Percentiles rank a stretch among this genome's conserved stretches.
Conservation (phyloP, 2,888 invertebrate genomes). For the Yponomeuta malinellus region DNA sequence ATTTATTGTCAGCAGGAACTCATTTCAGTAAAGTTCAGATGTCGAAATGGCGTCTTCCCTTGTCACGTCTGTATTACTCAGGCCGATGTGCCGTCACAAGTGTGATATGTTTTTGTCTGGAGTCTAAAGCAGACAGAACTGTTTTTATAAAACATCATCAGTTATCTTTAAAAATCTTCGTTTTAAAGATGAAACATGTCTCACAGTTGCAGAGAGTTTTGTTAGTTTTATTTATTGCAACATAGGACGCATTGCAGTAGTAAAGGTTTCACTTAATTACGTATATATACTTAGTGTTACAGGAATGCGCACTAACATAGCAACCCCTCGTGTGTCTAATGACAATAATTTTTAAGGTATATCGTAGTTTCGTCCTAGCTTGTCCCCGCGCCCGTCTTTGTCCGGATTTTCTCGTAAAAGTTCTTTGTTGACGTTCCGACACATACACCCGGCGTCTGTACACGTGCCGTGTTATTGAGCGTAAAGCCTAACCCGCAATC, state of each 20-base stretch:
- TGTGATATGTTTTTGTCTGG: neutral
- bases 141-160: no score
- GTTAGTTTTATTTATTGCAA: neutral
- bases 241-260: neutral
- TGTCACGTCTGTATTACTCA: neutral
- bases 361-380: conserved; percentile 46
- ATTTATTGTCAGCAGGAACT: no score
- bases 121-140: neutral
- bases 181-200: neutral
- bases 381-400: conserved; percentile 41
- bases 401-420: conserved; percentile 27
- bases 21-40: neutral
- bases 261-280: neutral
- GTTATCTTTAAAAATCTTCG: no score
- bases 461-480: no score
- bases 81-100: neutral
- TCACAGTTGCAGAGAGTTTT: neutral
- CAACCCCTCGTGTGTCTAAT: conserved; percentile 45
- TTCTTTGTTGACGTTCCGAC: neutral
- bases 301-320: conserved; percentile 63
- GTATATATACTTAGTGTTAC: conserved; percentile 20
- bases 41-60: neutral
- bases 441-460: no score
- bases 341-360: conserved; percentile 65
- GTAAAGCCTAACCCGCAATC: no score